Evolutionary conservation across 2,888 invertebrate species (phyloP), one percentile per base, ranked within the genome.

Genomic region (Trissolcus brochymenae): DNA sequence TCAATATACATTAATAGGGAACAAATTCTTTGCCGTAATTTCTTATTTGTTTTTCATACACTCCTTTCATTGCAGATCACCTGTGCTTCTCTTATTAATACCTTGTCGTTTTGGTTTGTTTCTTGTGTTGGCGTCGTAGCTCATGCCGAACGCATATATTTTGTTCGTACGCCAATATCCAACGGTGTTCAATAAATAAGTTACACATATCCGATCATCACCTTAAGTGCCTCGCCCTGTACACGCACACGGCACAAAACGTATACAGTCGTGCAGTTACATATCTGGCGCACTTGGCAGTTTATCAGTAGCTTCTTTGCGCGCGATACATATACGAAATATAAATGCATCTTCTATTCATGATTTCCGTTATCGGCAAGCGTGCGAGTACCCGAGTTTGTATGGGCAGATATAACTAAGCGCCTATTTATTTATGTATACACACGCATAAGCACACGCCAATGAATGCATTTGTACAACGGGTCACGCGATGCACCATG

Each of bases 311-410:
- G 66, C 80, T 35, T 35, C 35, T 35, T 66, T 80, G 79, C 72
- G 83, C 81, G 68, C 72, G 68, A 79, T 80, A 79, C 81, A 82
- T 81, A 35, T 35, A 83, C 80, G 68, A 86, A 84, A 85, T 86
- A 84, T 81, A 81, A 86, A 83, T 84, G 81, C 70, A 76, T 84
- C 85, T 84, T 83, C 85, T 85, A 84, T 84, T 85, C 84, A 86
- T 86, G 84, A 82, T 83, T 82, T 83, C 81, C 81, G 82, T 81
- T 83, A 79, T 79, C 78, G 66, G 35, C 71, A 55, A 75, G 71
- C 78, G 66, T 74, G 74, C 73, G 70, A 67, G 70, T 78, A 78
- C 57, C 64, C 72, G 62, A 50, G 64, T 65, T 64, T 55, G 61
- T 79, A 71, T 74, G 77, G 77, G 72, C 75, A 79, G 74, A 80